Base-by-base conservation (phyloP, 1,140 invertebrate genomes). In the Zaprionus inermis region DNA sequence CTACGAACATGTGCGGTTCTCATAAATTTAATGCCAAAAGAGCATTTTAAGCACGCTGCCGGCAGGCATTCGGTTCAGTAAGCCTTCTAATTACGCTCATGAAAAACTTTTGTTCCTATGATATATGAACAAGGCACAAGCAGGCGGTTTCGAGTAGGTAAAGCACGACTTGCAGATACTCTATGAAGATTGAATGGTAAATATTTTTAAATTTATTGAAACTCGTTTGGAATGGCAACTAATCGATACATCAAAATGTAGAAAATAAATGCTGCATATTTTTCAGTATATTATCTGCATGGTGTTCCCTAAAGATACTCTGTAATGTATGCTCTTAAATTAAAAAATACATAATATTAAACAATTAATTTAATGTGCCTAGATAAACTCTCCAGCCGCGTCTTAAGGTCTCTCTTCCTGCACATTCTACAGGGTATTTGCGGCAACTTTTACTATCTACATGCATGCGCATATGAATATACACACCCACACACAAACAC, bases 1-100 rank as follows among this genome's bases (percentile, higher is more conserved):
- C 68, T 76, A 76, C 81, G 79, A 86, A 72, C 82, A 86, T 81
- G 82, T 85, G 82, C 82, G 82, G 82, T 81, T 86, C 78, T 85
- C 81, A 85, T 86, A 86, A 86, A 86, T 86, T 82, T 86, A 79
- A 86, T 78, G 76, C 69, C 76, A 83, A 88, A 86, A 77, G 76
- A 79, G 83, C 72, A 86, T 88, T 82, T 86, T 82, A 81, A 81
- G 76, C 81, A 83, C 70, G 61, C 72, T 55, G 67, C 68, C 76
- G 32, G 60, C 64, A 76, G 49, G 52, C 63, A 41, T 66, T 52
- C 74, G 38, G 44, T 55, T 58, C 52, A 76, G 69, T 88, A 74
- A 88, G 82, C 73, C 82, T 81, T 85, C 82, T 81, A 85, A 85
- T 85, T 86, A 85, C 82, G 84, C 79, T 51, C 59, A 71, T 46